phyloP scores from a whole-genome alignment of 2,888 invertebrate genomes.

The Pollenia griseotomentosa region DNA sequence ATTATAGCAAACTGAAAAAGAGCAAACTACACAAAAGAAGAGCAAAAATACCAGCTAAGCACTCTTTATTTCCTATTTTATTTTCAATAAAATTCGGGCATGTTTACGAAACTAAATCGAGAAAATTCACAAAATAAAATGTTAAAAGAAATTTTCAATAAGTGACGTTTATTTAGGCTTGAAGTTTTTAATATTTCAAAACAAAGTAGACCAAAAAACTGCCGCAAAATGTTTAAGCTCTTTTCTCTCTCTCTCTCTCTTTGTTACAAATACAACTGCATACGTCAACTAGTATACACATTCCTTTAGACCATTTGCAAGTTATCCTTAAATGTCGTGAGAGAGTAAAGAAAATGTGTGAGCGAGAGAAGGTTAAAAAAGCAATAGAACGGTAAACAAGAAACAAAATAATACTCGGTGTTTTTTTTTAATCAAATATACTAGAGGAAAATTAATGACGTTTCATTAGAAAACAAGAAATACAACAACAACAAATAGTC shows the following conservation, averaged over 20 bases:
- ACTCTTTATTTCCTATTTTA: not conserved
- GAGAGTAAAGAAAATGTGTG: not conserved
- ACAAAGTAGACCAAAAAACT: constrained; percentile 9
- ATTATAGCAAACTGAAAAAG: constrained; percentile 50
- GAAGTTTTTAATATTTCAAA: constrained; percentile 1
- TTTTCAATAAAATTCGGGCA: not conserved
- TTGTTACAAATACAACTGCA: constrained; percentile 19
- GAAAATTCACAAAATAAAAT: not conserved
- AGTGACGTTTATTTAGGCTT: constrained; percentile 52
- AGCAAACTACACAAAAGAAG: not conserved
- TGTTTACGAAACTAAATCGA: constrained; percentile 10
- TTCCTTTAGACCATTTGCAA: constrained; percentile 49
- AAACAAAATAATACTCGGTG: not conserved
- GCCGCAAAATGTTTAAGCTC: constrained; percentile 9
- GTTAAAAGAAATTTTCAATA: constrained; percentile 42
- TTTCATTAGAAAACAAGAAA: constrained; percentile 52
- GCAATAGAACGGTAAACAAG: constrained; percentile 32
- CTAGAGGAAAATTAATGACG: constrained; percentile 62
- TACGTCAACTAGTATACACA: constrained; percentile 39
- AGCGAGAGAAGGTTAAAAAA: not conserved
- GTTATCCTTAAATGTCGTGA: constrained; percentile 49
- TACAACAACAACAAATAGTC: constrained; percentile 2
- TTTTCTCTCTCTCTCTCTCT: not conserved
- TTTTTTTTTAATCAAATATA: not conserved
- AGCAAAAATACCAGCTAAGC: not conserved